Base-by-base conservation (phyloP, 2,888 invertebrate species). In the Pseudeuparius sepicola region DNA sequence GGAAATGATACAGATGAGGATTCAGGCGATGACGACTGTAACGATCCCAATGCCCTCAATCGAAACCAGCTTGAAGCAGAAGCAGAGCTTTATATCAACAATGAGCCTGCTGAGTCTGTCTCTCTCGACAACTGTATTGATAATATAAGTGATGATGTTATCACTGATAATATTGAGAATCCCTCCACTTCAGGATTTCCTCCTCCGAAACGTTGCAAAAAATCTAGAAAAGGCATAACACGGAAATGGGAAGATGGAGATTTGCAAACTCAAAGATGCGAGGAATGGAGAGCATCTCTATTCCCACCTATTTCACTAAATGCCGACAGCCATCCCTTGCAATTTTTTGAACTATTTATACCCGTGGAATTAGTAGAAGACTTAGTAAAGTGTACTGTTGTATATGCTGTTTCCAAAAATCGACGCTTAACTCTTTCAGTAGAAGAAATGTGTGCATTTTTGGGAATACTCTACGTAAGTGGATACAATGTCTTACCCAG, bases 401-500 rank as follows among this genome's bases (percentile, higher is more conserved):
- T 5, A 27, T 30, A 17, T 17, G 30, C 30, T n/a, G 16, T n/a
- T n/a, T 20, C 20, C 15, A 30, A 30, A 30, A 30, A 30, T 7
- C 16, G 14, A 17, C 4, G 14, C n/a, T 4, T n/a, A 30, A 15
- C 10, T 17, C 16, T 30, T 9, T 30, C 4, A 4, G 4, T 10
- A 11, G 3, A 12, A 10, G 3, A 28, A 3, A 14, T 30, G 30
- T 30, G 10, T 3, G 16, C 9, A 17, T 30, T 34, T 50, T 35
- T 42, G 51, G 4, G 25, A 42, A 45, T 25, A 50, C 51, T 26
- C n/a, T n/a, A n/a, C n/a, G n/a, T n/a, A n/a, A n/a, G n/a, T n/a
- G n/a, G n/a, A n/a, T 53, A 52, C 39, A 49, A 51, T 39, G 39
- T 44, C 40, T 36, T 53, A 41, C 52, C 47, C 27, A 37, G 43